A percentile compares a stretch with the other conserved stretches of the same genome.
These are phyloP conservation scores for Oncorhynchus masou DNA, from an alignment of 2,113 vertebrate genomes.

Conservation along the genomic window DNA sequence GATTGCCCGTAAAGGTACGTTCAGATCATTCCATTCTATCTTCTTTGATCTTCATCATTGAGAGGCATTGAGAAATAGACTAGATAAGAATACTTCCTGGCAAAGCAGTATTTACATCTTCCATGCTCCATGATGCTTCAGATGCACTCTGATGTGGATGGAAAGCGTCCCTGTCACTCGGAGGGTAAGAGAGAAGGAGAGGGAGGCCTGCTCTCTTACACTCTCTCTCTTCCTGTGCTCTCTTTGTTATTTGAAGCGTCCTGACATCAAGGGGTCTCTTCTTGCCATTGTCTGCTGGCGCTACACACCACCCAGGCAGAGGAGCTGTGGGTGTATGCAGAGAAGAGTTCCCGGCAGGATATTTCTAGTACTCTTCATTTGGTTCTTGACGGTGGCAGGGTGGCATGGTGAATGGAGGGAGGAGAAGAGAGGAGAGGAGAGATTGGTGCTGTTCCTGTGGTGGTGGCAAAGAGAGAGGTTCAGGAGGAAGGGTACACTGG, in stretches of 20 bases:
- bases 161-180: conserved; percentile 39
- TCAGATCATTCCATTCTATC: conserved; percentile 17
- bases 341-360: conserved; percentile 19
- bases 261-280: conserved; percentile 44
- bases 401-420: background rate
- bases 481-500: conserved; percentile 5
- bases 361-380: conserved; percentile 26
- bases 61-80: background rate
- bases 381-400: too few relatives aligned
- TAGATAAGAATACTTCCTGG: background rate
- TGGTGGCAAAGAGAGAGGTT: conserved; percentile 19
- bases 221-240: background rate
- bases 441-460: conserved; percentile 8
- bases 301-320: conserved; percentile 6
- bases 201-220: conserved; percentile 11
- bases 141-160: conserved; percentile 33
- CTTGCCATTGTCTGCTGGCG: conserved; percentile 13
- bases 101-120: conserved; percentile 12
- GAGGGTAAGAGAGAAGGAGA: conserved; percentile 21
- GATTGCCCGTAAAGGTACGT: conserved; percentile 92
- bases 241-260: conserved; percentile 37
- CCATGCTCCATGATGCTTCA: conserved; percentile 34
- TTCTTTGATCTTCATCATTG: background rate
- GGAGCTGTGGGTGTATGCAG: background rate
- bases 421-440: conserved; percentile 27